phyloP scores from a whole-genome alignment of 2,888 invertebrate species.

The Sarcophaga caerulescens region DNA sequence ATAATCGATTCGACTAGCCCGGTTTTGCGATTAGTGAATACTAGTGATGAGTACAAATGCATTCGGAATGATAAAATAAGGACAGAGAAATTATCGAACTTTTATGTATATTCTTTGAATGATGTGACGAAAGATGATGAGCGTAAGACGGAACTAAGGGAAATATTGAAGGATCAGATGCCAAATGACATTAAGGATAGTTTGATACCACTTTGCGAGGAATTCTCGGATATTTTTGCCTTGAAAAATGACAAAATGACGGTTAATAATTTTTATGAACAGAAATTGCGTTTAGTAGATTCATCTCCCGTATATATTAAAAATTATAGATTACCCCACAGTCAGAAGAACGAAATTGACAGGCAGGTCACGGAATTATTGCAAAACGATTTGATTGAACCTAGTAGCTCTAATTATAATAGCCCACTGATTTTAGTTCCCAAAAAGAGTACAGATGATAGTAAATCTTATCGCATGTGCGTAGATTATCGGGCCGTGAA shows the following conservation, averaged over 20 bases:
- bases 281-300: too few relatives aligned
- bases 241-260: too few relatives aligned
- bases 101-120: too few relatives aligned
- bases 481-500: constrained; percentile 2
- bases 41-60: constrained; percentile 1
- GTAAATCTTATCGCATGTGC: constrained; percentile 10
- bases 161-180: neutral
- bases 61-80: too few relatives aligned
- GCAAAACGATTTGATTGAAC: constrained; percentile 14
- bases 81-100: too few relatives aligned
- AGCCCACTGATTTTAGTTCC: constrained; percentile 21
- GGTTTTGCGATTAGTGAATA: constrained; percentile 8
- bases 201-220: constrained; percentile 7
- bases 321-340: neutral
- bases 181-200: neutral
- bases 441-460: neutral
- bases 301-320: too few relatives aligned
- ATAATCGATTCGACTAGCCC: constrained; percentile 10
- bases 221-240: too few relatives aligned
- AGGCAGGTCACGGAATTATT: constrained; percentile 38
- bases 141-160: too few relatives aligned
- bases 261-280: too few relatives aligned
- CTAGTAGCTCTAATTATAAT: constrained; percentile 26
- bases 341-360: constrained; percentile 7
- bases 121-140: neutral